Conservation (phyloP, 1,140 invertebrate genomes). For the Drosophila pallidifrons region DNA sequence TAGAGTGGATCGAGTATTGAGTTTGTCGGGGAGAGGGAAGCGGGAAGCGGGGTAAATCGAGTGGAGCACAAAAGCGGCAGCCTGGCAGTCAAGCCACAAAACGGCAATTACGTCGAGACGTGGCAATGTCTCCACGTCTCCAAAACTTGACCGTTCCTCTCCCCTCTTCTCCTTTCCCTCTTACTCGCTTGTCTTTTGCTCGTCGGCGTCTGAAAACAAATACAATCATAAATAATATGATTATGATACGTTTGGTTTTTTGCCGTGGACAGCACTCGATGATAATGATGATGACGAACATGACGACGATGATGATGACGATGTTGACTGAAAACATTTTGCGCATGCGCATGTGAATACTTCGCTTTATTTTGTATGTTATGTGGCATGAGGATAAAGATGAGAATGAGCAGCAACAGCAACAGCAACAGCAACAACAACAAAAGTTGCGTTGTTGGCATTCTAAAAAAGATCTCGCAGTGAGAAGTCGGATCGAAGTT, state of each 20-base stretch:
- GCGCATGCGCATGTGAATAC: constrained; percentile 29
- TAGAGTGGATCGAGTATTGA: constrained; percentile 7
- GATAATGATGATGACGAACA: constrained; percentile 4
- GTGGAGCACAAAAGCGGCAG: constrained; percentile 58
- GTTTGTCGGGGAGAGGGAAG: constrained; percentile 12
- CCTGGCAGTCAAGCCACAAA: constrained; percentile 31
- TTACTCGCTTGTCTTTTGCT: not conserved
- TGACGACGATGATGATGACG: constrained; percentile 6
- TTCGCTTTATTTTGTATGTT: not conserved
- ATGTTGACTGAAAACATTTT: constrained; percentile 18
- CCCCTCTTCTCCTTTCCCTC: not conserved
- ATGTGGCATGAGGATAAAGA: not conserved
- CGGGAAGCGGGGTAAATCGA: constrained; percentile 15
- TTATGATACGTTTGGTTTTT: constrained; percentile 59
- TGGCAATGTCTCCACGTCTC: constrained; percentile 32
- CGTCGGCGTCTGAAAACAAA: constrained; percentile 61
- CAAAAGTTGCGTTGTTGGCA: constrained; percentile 54
- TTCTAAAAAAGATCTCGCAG: constrained; percentile 57
- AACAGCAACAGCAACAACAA: not conserved
- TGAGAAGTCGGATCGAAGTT: constrained; percentile 31
- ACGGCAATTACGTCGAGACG: constrained; percentile 44
- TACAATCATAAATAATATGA: constrained; percentile 82
- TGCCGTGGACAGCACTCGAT: constrained; percentile 16
- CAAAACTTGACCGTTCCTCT: constrained; percentile 7
- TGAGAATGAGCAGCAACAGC: too few relatives aligned